phyloP scores from a whole-genome alignment of 2,113 vertebrate species.

The Ammodytes dubius region DNA sequence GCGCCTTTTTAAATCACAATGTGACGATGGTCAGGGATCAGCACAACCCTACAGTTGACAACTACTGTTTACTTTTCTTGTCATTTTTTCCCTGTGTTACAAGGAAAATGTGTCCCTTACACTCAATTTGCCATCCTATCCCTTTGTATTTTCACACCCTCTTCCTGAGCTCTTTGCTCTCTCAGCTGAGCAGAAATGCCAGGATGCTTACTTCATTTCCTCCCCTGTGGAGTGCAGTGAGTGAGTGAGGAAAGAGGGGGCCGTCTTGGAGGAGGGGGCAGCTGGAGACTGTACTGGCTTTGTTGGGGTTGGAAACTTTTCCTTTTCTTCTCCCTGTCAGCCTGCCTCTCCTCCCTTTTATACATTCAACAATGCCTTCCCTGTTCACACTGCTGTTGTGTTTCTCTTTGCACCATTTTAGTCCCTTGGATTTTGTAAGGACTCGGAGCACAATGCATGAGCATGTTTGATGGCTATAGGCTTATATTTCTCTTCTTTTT shows the following conservation, averaged over 20 bases:
- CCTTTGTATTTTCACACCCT: constrained; percentile 50
- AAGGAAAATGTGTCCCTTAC: background rate
- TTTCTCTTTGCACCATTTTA: constrained; percentile 5
- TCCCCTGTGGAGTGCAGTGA: constrained; percentile 49
- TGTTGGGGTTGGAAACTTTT: constrained; percentile 75
- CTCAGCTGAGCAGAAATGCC: constrained; percentile 73
- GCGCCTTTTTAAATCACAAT: no score
- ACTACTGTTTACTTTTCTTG: background rate
- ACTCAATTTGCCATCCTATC: constrained; percentile 23
- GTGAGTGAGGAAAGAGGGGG: constrained; percentile 45
- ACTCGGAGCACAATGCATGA: background rate
- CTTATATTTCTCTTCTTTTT: background rate
- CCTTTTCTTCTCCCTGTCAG: constrained; percentile 55
- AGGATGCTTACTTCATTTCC: constrained; percentile 74
- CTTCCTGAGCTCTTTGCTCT: constrained; percentile 45
- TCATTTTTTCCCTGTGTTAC: background rate
- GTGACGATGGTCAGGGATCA: no score
- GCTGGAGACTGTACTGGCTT: constrained; percentile 71
- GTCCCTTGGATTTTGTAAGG: background rate
- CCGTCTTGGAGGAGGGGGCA: constrained; percentile 39
- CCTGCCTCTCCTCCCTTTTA: constrained; percentile 55
- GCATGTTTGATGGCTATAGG: background rate
- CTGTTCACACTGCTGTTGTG: constrained; percentile 52
- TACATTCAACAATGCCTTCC: constrained; percentile 53
- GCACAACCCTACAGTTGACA: no score